A percentile compares a stretch with the other conserved stretches of the same genome.
Conservation (phyloP, 2,888 invertebrate genomes). For the Tetragnatha montana region DNA sequence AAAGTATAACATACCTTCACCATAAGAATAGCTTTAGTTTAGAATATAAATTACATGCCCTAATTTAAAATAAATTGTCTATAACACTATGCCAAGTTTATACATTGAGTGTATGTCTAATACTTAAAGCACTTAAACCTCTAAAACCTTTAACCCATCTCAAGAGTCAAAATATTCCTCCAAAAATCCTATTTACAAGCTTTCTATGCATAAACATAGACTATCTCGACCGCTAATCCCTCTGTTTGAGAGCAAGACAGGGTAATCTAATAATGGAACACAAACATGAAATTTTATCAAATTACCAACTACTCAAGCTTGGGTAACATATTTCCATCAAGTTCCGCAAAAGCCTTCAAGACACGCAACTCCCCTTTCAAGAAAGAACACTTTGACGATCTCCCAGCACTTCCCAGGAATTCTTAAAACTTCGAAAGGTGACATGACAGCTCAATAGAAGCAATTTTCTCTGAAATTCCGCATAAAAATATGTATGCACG, state of each 20-base stretch:
- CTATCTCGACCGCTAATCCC: too few species aligned
- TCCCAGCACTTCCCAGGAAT: neutral
- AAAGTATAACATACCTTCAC: too few species aligned
- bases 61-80: too few species aligned
- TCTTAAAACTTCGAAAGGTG: neutral
- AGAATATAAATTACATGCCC: too few species aligned
- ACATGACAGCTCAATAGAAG: slow-evolving; percentile 1
- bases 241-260: neutral
- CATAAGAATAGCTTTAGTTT: too few species aligned
- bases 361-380: neutral
- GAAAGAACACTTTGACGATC: neutral
- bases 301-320: neutral
- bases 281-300: neutral
- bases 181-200: too few species aligned
- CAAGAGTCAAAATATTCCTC: too few species aligned
- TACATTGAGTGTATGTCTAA: too few species aligned
- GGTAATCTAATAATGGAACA: neutral
- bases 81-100: too few species aligned
- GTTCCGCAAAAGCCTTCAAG: neutral
- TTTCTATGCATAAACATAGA: too few species aligned
- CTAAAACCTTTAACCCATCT: too few species aligned
- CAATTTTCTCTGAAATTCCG: neutral
- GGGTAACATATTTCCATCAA: neutral
- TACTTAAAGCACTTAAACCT: too few species aligned
- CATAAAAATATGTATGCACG: neutral